Evolutionary conservation across 1,140 invertebrate genomes (phyloP), one percentile per base, ranked within the genome.

Genomic region (Oscheius sp.): DNA sequence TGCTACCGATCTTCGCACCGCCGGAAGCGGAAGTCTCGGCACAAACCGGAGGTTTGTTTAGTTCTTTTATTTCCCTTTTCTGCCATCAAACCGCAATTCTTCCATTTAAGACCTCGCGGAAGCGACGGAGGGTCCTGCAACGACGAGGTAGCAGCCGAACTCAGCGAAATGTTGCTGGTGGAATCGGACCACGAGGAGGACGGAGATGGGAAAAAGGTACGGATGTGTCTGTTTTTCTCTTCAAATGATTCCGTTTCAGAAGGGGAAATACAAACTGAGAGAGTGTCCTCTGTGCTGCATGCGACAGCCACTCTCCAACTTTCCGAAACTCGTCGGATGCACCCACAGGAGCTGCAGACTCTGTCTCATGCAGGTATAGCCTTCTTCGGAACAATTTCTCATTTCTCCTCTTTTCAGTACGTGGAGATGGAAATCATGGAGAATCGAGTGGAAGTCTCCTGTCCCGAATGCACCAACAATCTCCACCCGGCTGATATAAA

Each of bases 401-500:
- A 7, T 34, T 38, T 29, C 13, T 49, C 42, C 34, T 63, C 34
- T 29, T 76, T 84, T 65, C 42, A 84, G 82, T 83, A 83, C 64
- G 59, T 83, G 1, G 55, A 77, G 23, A 58, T 83, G 18, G 82
- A 85, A 49, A 84, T 83, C 29, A 82, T 83, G 68, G 82, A 83
- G 38, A 82, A 75, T 63, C 76, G 82, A 36, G 75, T 84, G 2
- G 66, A 73, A 13, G 67, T 79, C 10, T 74, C 68, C 18, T 83
- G 82, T 52, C 81, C 82, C 1, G 81, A 83, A 71, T 83, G 82
- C 64, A 18, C 71, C 1, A 71, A 64, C 18, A 63, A 36, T 10
- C 49, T 83, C 7, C 82, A 84, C 64, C 78, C 77, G n/a, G 79
- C 67, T 32, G 82, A 83, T 59, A 82, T 83, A n/a, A 77, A 82